Conservation (phyloP, 1,140 invertebrate genomes). For the Meloidogyne chitwoodi region DNA sequence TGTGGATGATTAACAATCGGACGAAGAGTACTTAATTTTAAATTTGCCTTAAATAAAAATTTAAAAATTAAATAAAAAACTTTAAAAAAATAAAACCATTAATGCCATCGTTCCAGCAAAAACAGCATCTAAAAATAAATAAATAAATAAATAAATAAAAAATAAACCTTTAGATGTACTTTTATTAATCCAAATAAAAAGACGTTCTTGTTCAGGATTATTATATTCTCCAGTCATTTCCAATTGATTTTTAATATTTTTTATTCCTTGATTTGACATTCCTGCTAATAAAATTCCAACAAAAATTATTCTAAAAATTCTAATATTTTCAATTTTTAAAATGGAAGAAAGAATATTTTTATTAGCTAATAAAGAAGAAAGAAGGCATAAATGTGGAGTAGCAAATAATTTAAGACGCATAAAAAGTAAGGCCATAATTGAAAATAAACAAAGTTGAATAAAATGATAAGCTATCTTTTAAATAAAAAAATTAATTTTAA, state of each 20-base stretch:
- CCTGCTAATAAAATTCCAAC: slow-evolving; percentile 37
- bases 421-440: slow-evolving; percentile 72
- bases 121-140: slow-evolving; percentile 65
- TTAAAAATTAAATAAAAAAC: neutral
- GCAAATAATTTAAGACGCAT: slow-evolving; percentile 81
- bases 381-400: slow-evolving; percentile 74
- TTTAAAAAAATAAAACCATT: slow-evolving; percentile 64
- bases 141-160: neutral
- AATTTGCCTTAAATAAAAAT: slow-evolving; percentile 22
- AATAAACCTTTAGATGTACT: slow-evolving; percentile 51
- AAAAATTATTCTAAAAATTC: slow-evolving; percentile 26
- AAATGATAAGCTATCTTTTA: slow-evolving; percentile 70
- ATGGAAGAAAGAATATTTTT: slow-evolving; percentile 55
- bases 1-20: slow-evolving; percentile 81
- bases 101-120: slow-evolving; percentile 81
- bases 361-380: slow-evolving; percentile 68
- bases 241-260: slow-evolving; percentile 57
- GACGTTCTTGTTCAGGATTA: slow-evolving; percentile 71
- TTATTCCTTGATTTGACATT: slow-evolving; percentile 51
- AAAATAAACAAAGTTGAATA: slow-evolving; percentile 69
- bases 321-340: slow-evolving; percentile 2
- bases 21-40: slow-evolving; percentile 72
- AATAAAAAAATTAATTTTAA: neutral
- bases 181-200: slow-evolving; percentile 74
- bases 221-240: slow-evolving; percentile 68